A percentile compares a stretch with the other conserved stretches of the same genome.
Evolutionary conservation across 2,113 vertebrate species (phyloP).

Genomic region (Sceloporus undulatus): DNA sequence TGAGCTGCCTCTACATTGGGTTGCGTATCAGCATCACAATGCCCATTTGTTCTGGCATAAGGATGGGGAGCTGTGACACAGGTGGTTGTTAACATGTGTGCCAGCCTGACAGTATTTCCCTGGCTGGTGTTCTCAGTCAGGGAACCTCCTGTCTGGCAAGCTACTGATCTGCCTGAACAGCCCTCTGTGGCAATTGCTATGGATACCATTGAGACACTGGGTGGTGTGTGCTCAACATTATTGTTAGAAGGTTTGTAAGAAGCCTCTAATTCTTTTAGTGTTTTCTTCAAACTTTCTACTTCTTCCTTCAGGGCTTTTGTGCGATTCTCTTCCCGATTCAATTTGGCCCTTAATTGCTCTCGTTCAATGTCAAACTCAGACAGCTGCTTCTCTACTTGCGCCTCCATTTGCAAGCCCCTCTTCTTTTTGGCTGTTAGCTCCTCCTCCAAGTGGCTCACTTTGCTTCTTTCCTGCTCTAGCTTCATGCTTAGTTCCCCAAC

Average conservation of each 20-base stretch:
- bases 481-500: constrained; percentile 85
- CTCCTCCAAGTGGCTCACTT: constrained; percentile 81
- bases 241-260: constrained; percentile 51
- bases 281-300: constrained; percentile 83
- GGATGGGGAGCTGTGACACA: constrained; percentile 59
- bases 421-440: constrained; percentile 84
- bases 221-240: constrained; percentile 25
- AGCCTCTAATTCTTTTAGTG: constrained; percentile 78
- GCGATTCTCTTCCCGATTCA: constrained; percentile 89
- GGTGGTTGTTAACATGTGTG: not conserved
- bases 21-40: constrained; percentile 71
- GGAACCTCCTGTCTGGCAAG: constrained; percentile 83
- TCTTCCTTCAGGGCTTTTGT: constrained; percentile 87
- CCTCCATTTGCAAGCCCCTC: constrained; percentile 85
- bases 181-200: constrained; percentile 69
- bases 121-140: constrained; percentile 68
- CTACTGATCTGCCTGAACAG: constrained; percentile 63
- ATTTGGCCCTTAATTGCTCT: constrained; percentile 86
- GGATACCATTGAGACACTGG: constrained; percentile 44
- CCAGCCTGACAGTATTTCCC: constrained; percentile 42
- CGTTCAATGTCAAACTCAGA: constrained; percentile 90
- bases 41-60: constrained; percentile 87
- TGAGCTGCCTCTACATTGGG: constrained; percentile 34
- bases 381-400: constrained; percentile 87
- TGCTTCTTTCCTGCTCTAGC: constrained; percentile 87